Conservation (phyloP, 2,888 invertebrate genomes). For the Ophion ventricosus region DNA sequence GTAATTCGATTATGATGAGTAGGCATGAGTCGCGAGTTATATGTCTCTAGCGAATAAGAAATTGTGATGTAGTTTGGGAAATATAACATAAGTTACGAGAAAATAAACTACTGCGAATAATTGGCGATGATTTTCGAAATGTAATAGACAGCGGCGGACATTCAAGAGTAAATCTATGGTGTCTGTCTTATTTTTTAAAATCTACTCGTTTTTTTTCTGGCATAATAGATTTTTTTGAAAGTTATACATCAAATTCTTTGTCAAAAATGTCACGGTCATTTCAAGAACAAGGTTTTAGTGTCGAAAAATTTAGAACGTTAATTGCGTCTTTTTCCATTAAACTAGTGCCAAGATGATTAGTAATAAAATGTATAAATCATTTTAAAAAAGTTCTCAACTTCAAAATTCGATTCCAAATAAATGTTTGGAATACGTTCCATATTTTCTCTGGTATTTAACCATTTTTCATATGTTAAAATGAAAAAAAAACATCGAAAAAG, state of each 20-base stretch:
- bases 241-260: no score
- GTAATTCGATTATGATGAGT: conserved; percentile 19
- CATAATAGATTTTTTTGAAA: background rate
- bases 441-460: no score
- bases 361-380: no score
- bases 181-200: no score
- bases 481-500: background rate
- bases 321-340: no score
- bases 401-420: background rate
- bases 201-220: background rate
- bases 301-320: no score
- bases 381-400: background rate
- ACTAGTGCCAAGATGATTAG: no score
- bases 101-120: background rate
- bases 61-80: conserved; percentile 14
- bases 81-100: background rate
- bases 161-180: background rate
- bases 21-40: conserved; percentile 3
- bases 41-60: conserved; percentile 21
- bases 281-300: no score
- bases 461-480: no score
- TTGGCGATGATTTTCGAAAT: background rate
- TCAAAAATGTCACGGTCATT: no score
- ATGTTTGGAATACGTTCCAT: no score
- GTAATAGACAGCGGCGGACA: background rate